A percentile compares a stretch with the other conserved stretches of the same genome.
phyloP scores from a whole-genome alignment of 1,140 invertebrate species.

The Drosophila novamexicana region DNA sequence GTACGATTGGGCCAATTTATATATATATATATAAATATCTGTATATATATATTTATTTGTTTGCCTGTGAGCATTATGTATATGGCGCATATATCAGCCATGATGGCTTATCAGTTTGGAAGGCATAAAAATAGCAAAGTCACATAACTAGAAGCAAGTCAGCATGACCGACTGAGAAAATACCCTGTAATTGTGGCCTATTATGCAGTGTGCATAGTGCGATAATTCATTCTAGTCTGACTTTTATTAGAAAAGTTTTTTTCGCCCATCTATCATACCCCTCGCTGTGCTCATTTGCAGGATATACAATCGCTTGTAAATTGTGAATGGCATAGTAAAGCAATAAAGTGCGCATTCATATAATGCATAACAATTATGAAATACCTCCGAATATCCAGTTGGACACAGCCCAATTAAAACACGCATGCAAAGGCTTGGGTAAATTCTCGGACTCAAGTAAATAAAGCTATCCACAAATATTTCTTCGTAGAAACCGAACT shows the following conservation, averaged over 20 bases:
- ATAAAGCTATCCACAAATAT: too few species aligned
- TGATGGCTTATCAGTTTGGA: slow-evolving; percentile 13
- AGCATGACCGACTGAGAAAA: background rate
- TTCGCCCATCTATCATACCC: background rate
- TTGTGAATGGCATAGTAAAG: background rate
- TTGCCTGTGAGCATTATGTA: slow-evolving; percentile 7
- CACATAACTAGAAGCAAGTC: slow-evolving; percentile 8
- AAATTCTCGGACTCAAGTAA: background rate
- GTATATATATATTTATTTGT: background rate
- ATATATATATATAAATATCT: background rate
- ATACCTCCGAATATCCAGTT: background rate
- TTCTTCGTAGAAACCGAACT: too few species aligned
- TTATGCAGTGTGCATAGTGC: too few species aligned
- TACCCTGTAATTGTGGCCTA: background rate
- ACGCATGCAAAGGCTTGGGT: too few species aligned
- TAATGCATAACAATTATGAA: background rate
- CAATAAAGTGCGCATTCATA: background rate
- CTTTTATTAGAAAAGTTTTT: too few species aligned
- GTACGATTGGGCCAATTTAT: too few species aligned
- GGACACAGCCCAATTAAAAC: background rate
- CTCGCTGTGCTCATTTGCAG: background rate
- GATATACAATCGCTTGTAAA: background rate
- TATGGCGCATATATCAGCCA: slow-evolving; percentile 10
- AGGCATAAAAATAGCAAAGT: slow-evolving; percentile 5
- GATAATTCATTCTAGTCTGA: too few species aligned